phyloP scores from a whole-genome alignment of 2,797 vertebrate species.

The Smutsia temminckii region DNA sequence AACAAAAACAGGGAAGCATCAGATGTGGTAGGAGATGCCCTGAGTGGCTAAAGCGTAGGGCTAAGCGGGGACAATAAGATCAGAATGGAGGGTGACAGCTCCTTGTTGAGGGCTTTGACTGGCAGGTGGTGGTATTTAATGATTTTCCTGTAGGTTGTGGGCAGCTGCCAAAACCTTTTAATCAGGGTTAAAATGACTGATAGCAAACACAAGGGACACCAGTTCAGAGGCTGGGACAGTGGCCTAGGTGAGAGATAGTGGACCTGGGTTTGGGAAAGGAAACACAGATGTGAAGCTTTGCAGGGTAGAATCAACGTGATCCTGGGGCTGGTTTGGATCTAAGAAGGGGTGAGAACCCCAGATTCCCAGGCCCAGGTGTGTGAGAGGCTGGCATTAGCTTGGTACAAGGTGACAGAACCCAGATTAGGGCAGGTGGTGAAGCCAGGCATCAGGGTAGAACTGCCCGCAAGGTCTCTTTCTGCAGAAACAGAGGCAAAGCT shows the following conservation, averaged over 20 bases:
- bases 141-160: not conserved
- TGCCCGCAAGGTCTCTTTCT: not conserved
- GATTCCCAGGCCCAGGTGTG: not conserved
- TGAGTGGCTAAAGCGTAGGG: not conserved
- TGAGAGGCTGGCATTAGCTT: not conserved
- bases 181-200: not conserved
- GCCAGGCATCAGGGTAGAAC: not conserved
- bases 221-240: not conserved
- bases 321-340: not conserved
- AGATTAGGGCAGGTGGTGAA: not conserved
- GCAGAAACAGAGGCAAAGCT: not conserved
- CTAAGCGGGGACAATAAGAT: not conserved
- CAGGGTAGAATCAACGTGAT: not conserved
- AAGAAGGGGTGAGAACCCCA: not conserved
- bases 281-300: not conserved
- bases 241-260: too few species aligned
- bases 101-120: accelerated
- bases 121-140: too few species aligned
- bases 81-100: not conserved
- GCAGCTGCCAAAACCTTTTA: not conserved
- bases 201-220: not conserved
- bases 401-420: not conserved
- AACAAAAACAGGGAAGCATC: not conserved
- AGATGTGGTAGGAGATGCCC: too few species aligned
- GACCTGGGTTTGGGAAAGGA: not conserved